Evolutionary conservation across 2,888 invertebrate species (phyloP).

Genomic region (Apamea epomidion): DNA sequence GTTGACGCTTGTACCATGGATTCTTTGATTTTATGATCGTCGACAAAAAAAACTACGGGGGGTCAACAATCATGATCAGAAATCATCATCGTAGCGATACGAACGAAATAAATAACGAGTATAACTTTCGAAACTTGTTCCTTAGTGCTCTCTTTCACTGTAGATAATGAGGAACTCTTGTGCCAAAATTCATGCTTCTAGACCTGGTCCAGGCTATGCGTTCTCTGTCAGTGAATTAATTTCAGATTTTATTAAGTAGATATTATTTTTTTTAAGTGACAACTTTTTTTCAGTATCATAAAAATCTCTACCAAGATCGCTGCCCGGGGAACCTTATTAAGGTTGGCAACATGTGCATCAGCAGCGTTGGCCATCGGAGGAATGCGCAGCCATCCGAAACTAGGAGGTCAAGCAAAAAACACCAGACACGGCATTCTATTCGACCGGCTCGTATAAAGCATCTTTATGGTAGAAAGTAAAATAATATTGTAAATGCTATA

Average conservation of each 20-base stretch:
- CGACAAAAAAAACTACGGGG: too few relatives aligned
- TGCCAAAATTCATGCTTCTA: not conserved
- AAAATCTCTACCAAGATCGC: conserved; percentile 64
- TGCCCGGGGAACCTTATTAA: conserved; percentile 66
- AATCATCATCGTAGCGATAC: not conserved
- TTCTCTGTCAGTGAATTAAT: not conserved
- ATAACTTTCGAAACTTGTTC: not conserved
- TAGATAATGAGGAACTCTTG: not conserved
- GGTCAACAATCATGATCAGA: not conserved
- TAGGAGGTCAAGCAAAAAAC: not conserved
- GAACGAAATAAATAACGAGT: not conserved
- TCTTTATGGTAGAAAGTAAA: conserved; percentile 15
- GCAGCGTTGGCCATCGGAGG: conserved; percentile 43
- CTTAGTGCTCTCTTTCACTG: not conserved
- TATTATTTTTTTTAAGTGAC: not conserved
- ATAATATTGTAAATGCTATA: not conserved
- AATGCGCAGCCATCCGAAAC: not conserved
- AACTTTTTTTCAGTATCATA: conserved; percentile 71
- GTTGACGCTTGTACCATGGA: too few relatives aligned
- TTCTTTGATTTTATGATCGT: too few relatives aligned
- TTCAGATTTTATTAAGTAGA: not conserved
- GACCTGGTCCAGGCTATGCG: not conserved
- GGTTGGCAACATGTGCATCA: conserved; percentile 68
- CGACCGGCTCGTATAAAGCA: conserved; percentile 27
- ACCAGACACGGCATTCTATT: not conserved